phyloP scores from a whole-genome alignment of 2,797 vertebrate species.

The Acipenser oxyrinchus region DNA sequence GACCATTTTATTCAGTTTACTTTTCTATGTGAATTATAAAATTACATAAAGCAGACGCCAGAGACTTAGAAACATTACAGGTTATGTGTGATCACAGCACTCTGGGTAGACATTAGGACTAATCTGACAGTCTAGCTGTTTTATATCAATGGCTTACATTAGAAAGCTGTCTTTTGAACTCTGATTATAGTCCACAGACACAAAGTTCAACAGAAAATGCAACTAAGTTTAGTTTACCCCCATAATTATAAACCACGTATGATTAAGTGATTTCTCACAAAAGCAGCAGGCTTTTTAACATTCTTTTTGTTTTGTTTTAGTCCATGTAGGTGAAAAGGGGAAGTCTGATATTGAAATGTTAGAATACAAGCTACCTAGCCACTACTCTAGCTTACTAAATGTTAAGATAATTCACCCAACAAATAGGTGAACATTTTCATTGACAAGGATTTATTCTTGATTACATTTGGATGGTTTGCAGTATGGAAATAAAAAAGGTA shows the following conservation, averaged over 20 bases:
- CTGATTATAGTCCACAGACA: background rate
- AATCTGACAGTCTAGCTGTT: constrained; percentile 48
- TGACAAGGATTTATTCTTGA: no score
- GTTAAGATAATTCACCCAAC: no score
- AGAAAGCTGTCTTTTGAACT: background rate
- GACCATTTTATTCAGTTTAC: no score
- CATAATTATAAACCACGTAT: background rate
- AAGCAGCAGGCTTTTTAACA: background rate
- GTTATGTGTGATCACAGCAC: background rate
- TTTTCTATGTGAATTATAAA: background rate
- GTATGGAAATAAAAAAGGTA: no score
- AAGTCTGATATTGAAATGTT: background rate
- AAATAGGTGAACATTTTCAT: no score
- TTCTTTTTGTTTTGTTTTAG: no score
- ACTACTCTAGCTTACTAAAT: no score
- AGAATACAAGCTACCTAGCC: background rate
- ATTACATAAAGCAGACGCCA: background rate
- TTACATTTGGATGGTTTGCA: no score
- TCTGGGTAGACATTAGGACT: constrained; percentile 33
- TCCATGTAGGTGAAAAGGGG: background rate
- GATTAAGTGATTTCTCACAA: background rate
- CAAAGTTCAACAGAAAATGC: background rate
- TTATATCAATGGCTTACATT: constrained; percentile 32
- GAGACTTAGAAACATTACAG: background rate
- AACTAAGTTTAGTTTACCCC: background rate